Percentiles rank a stretch among this genome's conserved stretches.
Conservation (phyloP, 30 jellyfish, hydroid and myxozoan species). For the Turritopsis dohrnii region DNA sequence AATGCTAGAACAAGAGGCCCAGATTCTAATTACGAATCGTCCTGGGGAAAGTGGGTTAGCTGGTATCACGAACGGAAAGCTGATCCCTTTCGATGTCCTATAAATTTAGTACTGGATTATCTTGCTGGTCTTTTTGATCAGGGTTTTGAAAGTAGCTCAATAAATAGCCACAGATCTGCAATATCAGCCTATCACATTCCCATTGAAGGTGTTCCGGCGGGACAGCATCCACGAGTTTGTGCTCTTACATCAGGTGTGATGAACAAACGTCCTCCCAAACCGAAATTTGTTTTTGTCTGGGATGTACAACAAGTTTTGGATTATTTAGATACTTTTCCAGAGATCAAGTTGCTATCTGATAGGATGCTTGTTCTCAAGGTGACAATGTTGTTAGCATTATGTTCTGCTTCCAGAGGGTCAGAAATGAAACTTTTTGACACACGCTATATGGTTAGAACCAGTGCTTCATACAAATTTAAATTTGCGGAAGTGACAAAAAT, state of each 20-base stretch:
- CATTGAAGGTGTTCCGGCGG: constrained; percentile 31
- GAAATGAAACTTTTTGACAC: constrained; percentile 23
- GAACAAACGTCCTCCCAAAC: constrained; percentile 4
- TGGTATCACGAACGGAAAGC: constrained; percentile 35
- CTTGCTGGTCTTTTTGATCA: constrained; percentile 34
- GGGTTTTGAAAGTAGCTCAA: constrained; percentile 26
- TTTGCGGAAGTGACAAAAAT: constrained; percentile 31
- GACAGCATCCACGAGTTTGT: constrained; percentile 39
- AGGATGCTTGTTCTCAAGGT: background rate
- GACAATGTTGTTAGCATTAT: constrained; percentile 27
- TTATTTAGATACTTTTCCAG: background rate
- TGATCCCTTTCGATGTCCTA: constrained; percentile 43
- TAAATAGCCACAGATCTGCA: constrained; percentile 38
- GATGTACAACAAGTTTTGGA: background rate
- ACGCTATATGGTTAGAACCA: constrained; percentile 26
- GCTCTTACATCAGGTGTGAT: constrained; percentile 3
- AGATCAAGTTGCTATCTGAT: background rate
- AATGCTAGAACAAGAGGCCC: constrained; percentile 45
- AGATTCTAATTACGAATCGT: constrained; percentile 43
- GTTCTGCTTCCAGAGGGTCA: constrained; percentile 30
- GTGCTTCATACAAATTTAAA: constrained; percentile 18
- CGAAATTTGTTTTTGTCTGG: background rate
- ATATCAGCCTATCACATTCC: constrained; percentile 39
- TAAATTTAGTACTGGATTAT: constrained; percentile 8
- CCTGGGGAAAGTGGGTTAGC: constrained; percentile 45